A percentile compares a stretch with the other conserved stretches of the same genome.
These are phyloP conservation scores for Rotaria sp. DNA, from an alignment of 2,888 invertebrate species.

Conservation along the genomic window DNA sequence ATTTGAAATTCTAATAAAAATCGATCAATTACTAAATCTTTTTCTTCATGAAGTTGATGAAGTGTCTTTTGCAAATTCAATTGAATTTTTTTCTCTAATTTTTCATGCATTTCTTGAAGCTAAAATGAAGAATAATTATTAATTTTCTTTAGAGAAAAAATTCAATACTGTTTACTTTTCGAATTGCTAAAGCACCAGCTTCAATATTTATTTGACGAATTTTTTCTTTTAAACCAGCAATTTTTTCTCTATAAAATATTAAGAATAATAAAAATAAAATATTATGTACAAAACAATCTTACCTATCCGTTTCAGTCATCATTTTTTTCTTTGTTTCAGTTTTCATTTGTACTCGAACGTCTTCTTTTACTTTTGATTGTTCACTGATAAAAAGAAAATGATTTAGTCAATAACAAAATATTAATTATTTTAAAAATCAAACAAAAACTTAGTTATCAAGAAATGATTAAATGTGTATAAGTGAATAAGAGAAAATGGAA, in stretches of 20 bases:
- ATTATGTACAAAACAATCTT: background rate
- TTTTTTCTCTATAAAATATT: background rate
- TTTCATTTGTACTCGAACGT: background rate
- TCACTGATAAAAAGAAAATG: background rate
- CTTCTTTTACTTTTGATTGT: background rate
- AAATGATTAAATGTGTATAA: no score
- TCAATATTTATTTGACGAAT: background rate
- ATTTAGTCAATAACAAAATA: background rate
- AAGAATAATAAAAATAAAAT: background rate
- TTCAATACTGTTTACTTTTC: background rate
- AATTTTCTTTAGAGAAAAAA: background rate
- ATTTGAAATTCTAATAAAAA: no score
- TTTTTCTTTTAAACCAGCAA: background rate
- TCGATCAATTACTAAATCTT: background rate
- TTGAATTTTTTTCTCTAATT: background rate
- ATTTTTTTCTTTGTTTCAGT: background rate
- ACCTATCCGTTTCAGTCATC: background rate
- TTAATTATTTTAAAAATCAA: background rate
- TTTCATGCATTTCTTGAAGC: background rate
- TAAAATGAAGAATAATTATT: background rate
- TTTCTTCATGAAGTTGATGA: background rate
- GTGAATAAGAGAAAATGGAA: no score
- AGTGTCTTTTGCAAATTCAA: background rate
- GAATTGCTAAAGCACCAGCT: background rate
- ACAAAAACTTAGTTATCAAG: no score